These are phyloP conservation scores for Drosophila micromelanica DNA, from an alignment of 1,140 invertebrate genomes.

Conservation along the genomic window DNA sequence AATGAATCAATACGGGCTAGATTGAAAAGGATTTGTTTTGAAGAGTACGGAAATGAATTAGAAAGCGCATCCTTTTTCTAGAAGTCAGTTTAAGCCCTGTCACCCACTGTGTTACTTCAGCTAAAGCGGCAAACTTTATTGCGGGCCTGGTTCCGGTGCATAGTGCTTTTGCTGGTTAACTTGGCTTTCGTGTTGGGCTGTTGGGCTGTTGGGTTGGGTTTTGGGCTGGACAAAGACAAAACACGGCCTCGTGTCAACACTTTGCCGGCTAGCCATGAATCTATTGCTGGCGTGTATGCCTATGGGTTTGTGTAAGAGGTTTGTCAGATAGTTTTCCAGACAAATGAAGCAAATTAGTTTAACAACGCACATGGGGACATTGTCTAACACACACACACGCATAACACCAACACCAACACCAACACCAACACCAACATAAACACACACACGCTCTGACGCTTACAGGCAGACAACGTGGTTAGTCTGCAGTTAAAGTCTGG, in stretches of 20 bases:
- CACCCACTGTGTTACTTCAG: constrained; percentile 11
- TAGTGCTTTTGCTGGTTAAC: constrained; percentile 31
- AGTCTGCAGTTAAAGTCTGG: constrained; percentile 5
- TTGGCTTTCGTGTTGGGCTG: constrained; percentile 60
- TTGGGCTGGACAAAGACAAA: constrained; percentile 39
- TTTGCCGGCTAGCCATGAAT: constrained; percentile 54
- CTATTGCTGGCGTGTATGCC: constrained; percentile 16
- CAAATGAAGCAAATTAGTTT: constrained; percentile 83
- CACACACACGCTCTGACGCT: constrained; percentile 2
- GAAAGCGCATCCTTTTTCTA: too few relatives aligned
- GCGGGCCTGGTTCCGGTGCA: constrained; percentile 3
- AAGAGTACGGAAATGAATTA: too few relatives aligned
- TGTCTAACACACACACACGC: constrained; percentile 51
- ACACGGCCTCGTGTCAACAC: constrained; percentile 75
- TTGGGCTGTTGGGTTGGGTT: background rate
- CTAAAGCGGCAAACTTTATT: constrained; percentile 1
- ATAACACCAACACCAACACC: background rate
- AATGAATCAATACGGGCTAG: too few relatives aligned
- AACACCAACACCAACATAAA: constrained; percentile 6
- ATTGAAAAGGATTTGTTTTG: too few relatives aligned
- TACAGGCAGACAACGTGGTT: constrained; percentile 2
- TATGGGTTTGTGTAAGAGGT: constrained; percentile 26
- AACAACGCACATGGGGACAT: constrained; percentile 74
- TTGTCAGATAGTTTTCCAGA: constrained; percentile 73
- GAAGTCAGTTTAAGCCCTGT: too few relatives aligned